Base-by-base conservation (phyloP, 2,797 vertebrate genomes). In the Sylvilagus floridanus region DNA sequence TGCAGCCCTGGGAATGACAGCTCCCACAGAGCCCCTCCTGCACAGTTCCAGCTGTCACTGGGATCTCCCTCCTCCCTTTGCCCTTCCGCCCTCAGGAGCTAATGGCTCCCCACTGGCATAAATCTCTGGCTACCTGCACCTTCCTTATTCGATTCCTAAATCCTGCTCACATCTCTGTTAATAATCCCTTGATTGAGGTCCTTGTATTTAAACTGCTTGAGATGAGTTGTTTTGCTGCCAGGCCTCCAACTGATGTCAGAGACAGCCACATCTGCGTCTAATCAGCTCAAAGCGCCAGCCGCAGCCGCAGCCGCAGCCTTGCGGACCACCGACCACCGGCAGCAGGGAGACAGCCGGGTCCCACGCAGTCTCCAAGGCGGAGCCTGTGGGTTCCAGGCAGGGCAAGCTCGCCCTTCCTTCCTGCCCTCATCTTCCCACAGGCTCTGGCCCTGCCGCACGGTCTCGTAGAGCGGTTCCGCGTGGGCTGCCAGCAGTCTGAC, bases 401-500 rank as follows among this genome's bases (percentile, higher is more conserved):
- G 66, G 76, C 24, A 0, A 82, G n/a, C 26, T 47, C 35, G 88
- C 54, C 93, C 82, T 92, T 75, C 62, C 90, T 84, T 32, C 62
- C 37, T 89, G 68, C 57, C 50, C 52, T n/a, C 47, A 1, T 42
- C 75, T 65, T 78, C 66, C 65, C 84, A 62, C 81, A 85, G n/a
- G 63, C 88, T 85, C 60, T 10, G 66, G 52, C 50, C 65, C 14
- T 22, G 37, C 75, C 78, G 57, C 88, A 89, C 69, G 75, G 79
- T 91, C 92, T 93, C 54, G 71, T 4, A 60, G 62, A 87, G 93
- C 91, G 66, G 65, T 83, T 85, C 50, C 3, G 68, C 0, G n/a
- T 73, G 77, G 94, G 95, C 93, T 96, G 95, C 94, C 97, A 95
- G 92, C 71, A 81, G 60, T 75, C 86, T 93, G 96, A 96, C 95